These are phyloP conservation scores for Oscheius myriophilus DNA, from an alignment of 2,888 invertebrate genomes.

Conservation along the genomic window DNA sequence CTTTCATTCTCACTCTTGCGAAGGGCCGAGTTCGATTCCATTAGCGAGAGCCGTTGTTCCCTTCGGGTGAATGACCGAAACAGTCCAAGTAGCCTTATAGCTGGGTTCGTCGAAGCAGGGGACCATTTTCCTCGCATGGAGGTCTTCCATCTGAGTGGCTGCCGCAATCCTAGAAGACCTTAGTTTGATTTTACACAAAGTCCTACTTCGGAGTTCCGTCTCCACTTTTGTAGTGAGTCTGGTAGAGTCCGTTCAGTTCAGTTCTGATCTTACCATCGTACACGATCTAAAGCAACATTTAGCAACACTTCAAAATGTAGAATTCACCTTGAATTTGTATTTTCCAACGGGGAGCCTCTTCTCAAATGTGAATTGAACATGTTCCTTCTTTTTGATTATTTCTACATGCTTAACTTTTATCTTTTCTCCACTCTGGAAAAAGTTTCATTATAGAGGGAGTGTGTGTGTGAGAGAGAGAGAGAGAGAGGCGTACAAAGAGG, in stretches of 20 bases:
- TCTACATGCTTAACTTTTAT: not conserved
- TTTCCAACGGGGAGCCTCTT: not conserved
- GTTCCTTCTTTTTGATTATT: not conserved
- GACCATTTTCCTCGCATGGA: conserved; percentile 61
- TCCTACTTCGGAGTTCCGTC: conserved; percentile 39
- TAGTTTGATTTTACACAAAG: not conserved
- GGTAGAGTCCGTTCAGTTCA: conserved; percentile 51
- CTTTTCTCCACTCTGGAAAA: not conserved
- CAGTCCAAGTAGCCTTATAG: conserved; percentile 45
- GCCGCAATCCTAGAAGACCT: conserved; percentile 46
- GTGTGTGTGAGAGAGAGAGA: not conserved
- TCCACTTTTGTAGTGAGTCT: conserved; percentile 44
- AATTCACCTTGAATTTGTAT: conserved; percentile 17
- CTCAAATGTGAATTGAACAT: not conserved
- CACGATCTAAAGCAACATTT: too few relatives aligned
- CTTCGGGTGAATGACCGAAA: conserved; percentile 41
- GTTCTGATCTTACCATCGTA: conserved; percentile 50
- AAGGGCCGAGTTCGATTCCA: conserved; percentile 29
- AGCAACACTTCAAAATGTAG: too few relatives aligned
- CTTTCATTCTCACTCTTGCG: not conserved
- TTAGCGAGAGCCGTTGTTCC: conserved; percentile 33
- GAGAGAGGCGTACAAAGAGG: not conserved
- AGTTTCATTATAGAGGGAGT: not conserved
- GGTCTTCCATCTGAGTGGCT: conserved; percentile 66
- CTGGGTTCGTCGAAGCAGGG: conserved; percentile 69